Percentiles rank a stretch among this genome's conserved stretches.
These are phyloP conservation scores for Parazoanthus atlanticus DNA, from an alignment of 92 coral and sea anemone species.

Conservation along the genomic window DNA sequence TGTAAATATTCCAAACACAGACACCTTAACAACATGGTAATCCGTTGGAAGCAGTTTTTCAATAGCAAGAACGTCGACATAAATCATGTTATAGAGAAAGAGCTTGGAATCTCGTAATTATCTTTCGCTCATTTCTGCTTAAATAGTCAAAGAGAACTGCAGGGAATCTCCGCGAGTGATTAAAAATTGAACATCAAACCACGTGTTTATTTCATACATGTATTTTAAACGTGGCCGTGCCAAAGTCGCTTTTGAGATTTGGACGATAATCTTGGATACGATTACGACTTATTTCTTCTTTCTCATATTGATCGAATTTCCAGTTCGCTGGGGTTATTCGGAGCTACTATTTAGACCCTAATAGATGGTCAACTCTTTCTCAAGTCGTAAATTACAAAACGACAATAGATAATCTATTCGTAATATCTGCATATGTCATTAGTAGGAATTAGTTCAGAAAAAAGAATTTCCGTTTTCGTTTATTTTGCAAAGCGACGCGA, in stretches of 20 bases:
- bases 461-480: background rate
- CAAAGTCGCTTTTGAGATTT: background rate
- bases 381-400: background rate
- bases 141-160: conserved; percentile 8
- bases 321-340: background rate
- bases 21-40: background rate
- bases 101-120: background rate
- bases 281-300: background rate
- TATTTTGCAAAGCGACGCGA: background rate
- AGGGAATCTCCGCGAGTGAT: conserved; percentile 39
- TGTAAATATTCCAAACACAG: conserved; percentile 16
- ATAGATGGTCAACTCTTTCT: background rate
- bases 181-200: conserved; percentile 19
- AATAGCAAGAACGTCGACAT: background rate
- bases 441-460: background rate
- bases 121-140: background rate
- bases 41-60: background rate
- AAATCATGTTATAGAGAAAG: background rate
- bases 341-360: background rate
- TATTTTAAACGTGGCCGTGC: background rate
- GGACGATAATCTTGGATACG: no score
- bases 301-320: background rate
- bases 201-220: conserved; percentile 22
- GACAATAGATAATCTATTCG: background rate
- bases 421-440: background rate